Conservation (phyloP, 2,113 vertebrate genomes). For the Camarhynchus parvulus region DNA sequence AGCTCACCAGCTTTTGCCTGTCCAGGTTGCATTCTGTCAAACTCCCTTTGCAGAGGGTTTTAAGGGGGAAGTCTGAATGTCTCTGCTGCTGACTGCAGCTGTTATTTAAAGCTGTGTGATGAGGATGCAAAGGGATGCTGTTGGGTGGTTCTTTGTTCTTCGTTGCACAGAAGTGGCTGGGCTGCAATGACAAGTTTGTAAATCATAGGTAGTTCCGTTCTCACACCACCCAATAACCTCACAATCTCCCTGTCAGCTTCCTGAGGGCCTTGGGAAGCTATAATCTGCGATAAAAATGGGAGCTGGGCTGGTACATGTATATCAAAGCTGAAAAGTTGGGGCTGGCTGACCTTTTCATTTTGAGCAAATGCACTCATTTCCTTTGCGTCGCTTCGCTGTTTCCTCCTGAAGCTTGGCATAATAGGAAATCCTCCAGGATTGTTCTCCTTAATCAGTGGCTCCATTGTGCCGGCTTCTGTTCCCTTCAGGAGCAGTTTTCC, state of each 20-base stretch:
- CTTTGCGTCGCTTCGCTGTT: slow-evolving; percentile 38
- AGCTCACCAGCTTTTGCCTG: neutral
- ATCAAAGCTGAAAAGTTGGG: slow-evolving; percentile 40
- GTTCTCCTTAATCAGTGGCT: slow-evolving; percentile 54
- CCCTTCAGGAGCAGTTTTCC: neutral
- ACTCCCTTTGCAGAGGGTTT: neutral
- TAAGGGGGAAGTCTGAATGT: neutral
- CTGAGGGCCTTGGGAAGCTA: slow-evolving; percentile 54
- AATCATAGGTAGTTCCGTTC: slow-evolving; percentile 53
- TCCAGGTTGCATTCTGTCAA: neutral
- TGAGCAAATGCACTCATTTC: slow-evolving; percentile 57
- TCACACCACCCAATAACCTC: slow-evolving; percentile 52
- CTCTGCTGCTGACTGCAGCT: neutral
- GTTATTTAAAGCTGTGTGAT: neutral
- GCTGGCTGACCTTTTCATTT: slow-evolving; percentile 56
- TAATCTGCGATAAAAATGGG: slow-evolving; percentile 51
- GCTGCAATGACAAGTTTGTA: slow-evolving; percentile 43
- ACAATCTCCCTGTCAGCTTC: slow-evolving; percentile 49
- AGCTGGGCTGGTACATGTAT: neutral
- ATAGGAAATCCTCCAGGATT: slow-evolving; percentile 64
- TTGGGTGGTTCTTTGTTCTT: slow-evolving; percentile 5
- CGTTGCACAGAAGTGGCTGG: neutral
- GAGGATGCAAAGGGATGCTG: neutral
- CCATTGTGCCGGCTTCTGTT: slow-evolving; percentile 24
- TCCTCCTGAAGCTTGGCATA: slow-evolving; percentile 22